A percentile compares a stretch with the other conserved stretches of the same genome.
Conservation (phyloP, 2,113 vertebrate species). For the Atrichornis clamosus region DNA sequence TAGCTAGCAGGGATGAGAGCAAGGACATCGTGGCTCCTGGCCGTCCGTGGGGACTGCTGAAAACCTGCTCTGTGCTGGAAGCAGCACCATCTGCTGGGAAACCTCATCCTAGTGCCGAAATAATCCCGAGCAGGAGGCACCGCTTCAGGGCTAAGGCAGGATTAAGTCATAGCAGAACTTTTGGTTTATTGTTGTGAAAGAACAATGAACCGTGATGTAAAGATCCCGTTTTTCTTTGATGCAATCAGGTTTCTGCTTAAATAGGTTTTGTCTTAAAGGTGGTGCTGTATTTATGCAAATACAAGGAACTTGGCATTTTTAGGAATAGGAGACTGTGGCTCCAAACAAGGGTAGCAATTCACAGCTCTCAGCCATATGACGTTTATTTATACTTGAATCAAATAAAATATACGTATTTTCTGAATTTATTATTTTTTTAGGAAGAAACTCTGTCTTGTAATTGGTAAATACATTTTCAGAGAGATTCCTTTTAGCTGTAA, state of each 20-base stretch:
- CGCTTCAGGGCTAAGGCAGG: neutral
- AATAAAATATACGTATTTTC: neutral
- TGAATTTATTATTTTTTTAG: too few relatives aligned
- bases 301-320: neutral
- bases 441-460: neutral
- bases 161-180: neutral
- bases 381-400: neutral
- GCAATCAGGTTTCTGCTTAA: neutral
- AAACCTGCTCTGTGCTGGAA: neutral
- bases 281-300: neutral
- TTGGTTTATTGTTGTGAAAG: neutral
- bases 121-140: neutral
- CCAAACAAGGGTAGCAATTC: neutral
- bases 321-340: neutral
- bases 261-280: neutral
- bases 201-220: neutral
- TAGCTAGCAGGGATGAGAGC: neutral
- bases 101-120: neutral
- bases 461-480: neutral
- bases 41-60: neutral
- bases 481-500: neutral
- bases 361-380: neutral
- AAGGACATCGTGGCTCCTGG: neutral
- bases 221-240: neutral
- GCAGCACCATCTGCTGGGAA: slow-evolving; percentile 61